Percentiles rank a stretch among this genome's conserved stretches.
These are phyloP conservation scores for Gymnopithys bicolor DNA, from an alignment of 2,797 vertebrate species.

Conservation along the genomic window DNA sequence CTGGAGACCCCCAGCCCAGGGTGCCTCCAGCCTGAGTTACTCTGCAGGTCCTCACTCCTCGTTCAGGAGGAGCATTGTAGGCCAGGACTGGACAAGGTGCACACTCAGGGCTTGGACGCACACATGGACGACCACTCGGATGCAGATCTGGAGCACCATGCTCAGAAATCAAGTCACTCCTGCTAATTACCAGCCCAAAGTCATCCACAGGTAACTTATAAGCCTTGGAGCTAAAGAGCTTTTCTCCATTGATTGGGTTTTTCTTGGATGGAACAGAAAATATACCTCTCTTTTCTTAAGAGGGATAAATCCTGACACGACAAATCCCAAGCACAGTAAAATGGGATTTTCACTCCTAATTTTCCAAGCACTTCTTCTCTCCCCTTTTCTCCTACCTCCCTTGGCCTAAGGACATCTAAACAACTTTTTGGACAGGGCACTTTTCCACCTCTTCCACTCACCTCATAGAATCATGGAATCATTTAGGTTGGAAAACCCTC, in stretches of 20 bases:
- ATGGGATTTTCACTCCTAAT: neutral
- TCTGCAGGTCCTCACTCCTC: neutral
- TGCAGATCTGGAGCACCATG: fast-evolving
- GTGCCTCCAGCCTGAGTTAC: neutral
- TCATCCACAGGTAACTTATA: neutral
- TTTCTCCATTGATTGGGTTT: neutral
- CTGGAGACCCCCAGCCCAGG: neutral
- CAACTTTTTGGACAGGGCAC: neutral
- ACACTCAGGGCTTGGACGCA: fast-evolving
- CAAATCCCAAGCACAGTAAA: neutral
- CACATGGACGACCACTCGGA: fast-evolving
- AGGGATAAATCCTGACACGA: neutral
- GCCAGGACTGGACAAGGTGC: neutral
- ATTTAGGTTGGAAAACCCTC: neutral
- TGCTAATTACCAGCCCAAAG: neutral
- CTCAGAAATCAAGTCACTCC: neutral
- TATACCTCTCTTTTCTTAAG: neutral
- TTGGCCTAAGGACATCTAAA: neutral
- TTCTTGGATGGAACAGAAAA: neutral
- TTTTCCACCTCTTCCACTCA: neutral
- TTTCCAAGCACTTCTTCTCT: neutral
- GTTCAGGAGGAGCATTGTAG: neutral
- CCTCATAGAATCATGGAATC: neutral
- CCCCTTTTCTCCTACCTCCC: neutral
- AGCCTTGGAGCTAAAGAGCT: neutral